Evolutionary conservation across 1,140 invertebrate species (phyloP).

Genomic region (Drosophila sechellia): DNA sequence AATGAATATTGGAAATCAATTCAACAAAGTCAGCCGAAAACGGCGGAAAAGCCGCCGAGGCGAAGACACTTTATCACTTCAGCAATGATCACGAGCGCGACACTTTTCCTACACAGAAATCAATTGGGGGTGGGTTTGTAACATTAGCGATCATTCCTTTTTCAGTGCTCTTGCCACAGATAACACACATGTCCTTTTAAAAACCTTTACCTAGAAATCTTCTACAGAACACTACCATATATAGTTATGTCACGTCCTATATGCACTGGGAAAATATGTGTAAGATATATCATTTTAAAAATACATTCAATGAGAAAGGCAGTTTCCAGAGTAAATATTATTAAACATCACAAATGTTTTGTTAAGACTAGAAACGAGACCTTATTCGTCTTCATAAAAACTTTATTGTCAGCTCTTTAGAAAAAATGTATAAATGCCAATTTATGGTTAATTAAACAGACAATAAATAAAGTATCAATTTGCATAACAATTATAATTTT

Average conservation of each 20-base stretch:
- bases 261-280: background rate
- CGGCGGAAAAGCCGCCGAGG: conserved; percentile 35
- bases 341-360: too few relatives aligned
- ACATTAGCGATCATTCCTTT: background rate
- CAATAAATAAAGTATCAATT: background rate
- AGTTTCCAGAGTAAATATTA: too few relatives aligned
- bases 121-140: background rate
- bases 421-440: background rate
- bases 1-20: conserved; percentile 74
- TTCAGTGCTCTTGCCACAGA: background rate
- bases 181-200: background rate
- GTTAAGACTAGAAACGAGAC: too few relatives aligned
- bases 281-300: too few relatives aligned
- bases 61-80: conserved; percentile 59
- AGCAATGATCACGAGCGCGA: conserved; percentile 28
- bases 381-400: too few relatives aligned
- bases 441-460: background rate
- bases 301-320: too few relatives aligned
- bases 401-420: too few relatives aligned
- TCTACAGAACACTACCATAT: background rate
- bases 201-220: background rate
- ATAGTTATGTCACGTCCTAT: background rate
- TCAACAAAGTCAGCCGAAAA: conserved; percentile 45
- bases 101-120: conserved; percentile 39
- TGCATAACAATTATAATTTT: background rate